Percentiles rank a stretch among this genome's conserved stretches.
Evolutionary conservation across 2,113 vertebrate species (phyloP).

Genomic region (Lasiurus cinereus): DNA sequence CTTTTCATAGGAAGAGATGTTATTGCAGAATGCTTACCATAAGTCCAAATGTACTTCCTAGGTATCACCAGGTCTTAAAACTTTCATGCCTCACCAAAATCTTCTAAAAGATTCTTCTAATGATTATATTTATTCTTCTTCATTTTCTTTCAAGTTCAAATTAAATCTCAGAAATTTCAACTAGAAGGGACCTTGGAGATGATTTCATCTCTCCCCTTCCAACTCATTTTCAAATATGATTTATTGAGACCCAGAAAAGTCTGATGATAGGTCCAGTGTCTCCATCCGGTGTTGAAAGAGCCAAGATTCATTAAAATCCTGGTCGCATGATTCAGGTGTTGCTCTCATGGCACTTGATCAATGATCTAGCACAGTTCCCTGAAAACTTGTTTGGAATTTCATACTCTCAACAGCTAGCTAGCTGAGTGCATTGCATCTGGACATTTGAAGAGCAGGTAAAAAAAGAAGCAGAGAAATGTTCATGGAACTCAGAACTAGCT

Average conservation of each 20-base stretch:
- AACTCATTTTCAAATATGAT: conserved; percentile 21
- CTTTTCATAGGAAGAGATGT: background rate
- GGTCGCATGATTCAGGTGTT: background rate
- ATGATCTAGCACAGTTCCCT: background rate
- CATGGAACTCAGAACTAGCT: background rate
- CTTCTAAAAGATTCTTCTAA: conserved; percentile 7
- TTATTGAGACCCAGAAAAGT: conserved; percentile 12
- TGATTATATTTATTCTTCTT: background rate
- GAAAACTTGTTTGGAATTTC: background rate
- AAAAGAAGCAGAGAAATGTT: background rate
- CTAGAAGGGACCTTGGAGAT: conserved; percentile 13
- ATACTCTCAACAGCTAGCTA: background rate
- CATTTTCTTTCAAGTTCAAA: conserved; percentile 47
- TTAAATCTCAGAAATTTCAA: conserved; percentile 3
- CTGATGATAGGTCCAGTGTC: background rate
- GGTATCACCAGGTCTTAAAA: background rate
- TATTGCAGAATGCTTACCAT: background rate
- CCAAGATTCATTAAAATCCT: background rate
- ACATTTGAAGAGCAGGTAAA: background rate
- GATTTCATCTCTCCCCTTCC: conserved; percentile 39
- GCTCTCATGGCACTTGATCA: conserved; percentile 6
- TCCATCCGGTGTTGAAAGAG: background rate
- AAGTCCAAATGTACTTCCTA: background rate
- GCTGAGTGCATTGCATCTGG: background rate
- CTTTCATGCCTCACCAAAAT: background rate